Conservation (phyloP, 2,797 vertebrate species). For the Siniperca obscura region DNA sequence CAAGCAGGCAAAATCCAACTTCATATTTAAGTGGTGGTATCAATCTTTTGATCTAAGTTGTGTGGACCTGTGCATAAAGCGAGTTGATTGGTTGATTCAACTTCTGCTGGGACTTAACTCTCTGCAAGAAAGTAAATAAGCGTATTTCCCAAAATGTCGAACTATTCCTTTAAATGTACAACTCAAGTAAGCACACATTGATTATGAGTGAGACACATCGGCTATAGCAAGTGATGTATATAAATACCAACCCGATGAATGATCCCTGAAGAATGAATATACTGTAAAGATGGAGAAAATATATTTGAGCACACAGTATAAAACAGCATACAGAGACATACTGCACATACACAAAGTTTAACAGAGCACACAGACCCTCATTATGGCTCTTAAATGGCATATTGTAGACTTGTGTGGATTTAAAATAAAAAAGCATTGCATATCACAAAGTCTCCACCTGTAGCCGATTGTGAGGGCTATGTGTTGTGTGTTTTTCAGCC, state of each 20-base stretch:
- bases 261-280: conserved; percentile 89
- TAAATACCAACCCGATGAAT: conserved; percentile 86
- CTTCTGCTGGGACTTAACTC: too few relatives aligned
- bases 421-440: too few relatives aligned
- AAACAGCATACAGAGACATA: not conserved
- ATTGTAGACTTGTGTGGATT: too few relatives aligned
- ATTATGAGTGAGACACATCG: not conserved
- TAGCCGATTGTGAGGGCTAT: not conserved
- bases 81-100: not conserved
- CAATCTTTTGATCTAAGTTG: too few relatives aligned
- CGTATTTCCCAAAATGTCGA: not conserved
- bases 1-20: too few relatives aligned
- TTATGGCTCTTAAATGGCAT: too few relatives aligned
- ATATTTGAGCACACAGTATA: conserved; percentile 1
- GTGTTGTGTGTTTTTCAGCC: conserved; percentile 23
- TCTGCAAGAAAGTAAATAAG: not conserved
- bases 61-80: not conserved
- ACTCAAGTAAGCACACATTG: not conserved
- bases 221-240: not conserved
- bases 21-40: too few relatives aligned
- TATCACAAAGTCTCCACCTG: not conserved
- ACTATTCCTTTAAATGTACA: not conserved
- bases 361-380: not conserved
- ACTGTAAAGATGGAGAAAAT: conserved; percentile 75
- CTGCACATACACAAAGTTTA: not conserved